Conservation (phyloP, 2,797 vertebrate genomes). For the Macropodus opercularis region DNA sequence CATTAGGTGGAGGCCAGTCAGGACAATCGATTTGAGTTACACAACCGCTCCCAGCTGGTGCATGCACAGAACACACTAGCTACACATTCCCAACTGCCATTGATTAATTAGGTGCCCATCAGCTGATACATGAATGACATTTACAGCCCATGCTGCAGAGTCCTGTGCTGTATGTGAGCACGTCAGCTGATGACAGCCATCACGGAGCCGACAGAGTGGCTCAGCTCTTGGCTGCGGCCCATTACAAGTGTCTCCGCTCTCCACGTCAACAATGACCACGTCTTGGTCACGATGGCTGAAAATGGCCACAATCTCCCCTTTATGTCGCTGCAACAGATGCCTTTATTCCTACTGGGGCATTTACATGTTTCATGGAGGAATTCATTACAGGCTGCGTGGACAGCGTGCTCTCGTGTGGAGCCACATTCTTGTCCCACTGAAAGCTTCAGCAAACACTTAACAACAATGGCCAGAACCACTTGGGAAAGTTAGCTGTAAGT, state of each 20-base stretch:
- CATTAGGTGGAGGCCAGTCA: constrained; percentile 56
- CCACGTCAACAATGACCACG: constrained; percentile 67
- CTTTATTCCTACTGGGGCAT: constrained; percentile 69
- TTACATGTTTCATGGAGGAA: constrained; percentile 83
- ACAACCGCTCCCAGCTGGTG: constrained; percentile 56
- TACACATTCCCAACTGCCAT: constrained; percentile 49
- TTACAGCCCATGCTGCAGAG: neutral
- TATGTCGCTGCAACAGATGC: constrained; percentile 75
- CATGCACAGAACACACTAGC: constrained; percentile 34
- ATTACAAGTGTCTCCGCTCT: constrained; percentile 40
- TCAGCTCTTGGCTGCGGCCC: constrained; percentile 52
- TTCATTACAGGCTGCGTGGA: constrained; percentile 73
- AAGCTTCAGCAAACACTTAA: constrained; percentile 46
- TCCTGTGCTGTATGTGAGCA: neutral
- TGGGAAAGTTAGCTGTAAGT: neutral
- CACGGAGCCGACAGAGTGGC: constrained; percentile 40
- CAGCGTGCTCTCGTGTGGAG: constrained; percentile 60
- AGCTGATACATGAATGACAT: constrained; percentile 22
- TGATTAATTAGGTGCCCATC: constrained; percentile 42
- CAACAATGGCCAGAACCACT: constrained; percentile 9
- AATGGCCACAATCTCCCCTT: constrained; percentile 76
- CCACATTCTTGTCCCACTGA: constrained; percentile 78
- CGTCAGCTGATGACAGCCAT: constrained; percentile 49
- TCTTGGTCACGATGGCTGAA: constrained; percentile 29
- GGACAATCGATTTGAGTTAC: constrained; percentile 75